Evolutionary conservation across 2,888 invertebrate species (phyloP).

Genomic region (Tenodera sinensis): DNA sequence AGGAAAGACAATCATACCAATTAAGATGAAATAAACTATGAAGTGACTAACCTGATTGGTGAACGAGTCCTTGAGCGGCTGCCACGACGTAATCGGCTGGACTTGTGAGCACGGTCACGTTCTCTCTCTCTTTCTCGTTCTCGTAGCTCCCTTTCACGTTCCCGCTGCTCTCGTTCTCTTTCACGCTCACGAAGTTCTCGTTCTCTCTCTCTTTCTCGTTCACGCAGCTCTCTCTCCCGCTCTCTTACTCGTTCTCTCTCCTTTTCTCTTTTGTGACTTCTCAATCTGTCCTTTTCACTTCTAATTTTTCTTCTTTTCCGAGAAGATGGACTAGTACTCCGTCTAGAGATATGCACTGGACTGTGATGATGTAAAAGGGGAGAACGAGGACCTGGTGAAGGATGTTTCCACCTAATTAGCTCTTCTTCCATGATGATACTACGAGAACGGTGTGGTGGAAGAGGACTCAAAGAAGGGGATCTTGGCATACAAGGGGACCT

Average conservation of each 20-base stretch:
- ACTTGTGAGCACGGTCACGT: not conserved
- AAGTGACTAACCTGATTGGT: not conserved
- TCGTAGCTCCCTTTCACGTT: not conserved
- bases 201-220: constrained; percentile 5
- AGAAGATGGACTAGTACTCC: constrained; percentile 37
- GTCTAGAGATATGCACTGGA: constrained; percentile 32
- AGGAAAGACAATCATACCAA: too few species aligned
- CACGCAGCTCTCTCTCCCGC: not conserved
- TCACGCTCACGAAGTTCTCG: not conserved
- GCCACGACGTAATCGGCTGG: constrained; percentile 5
- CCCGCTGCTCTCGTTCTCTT: not conserved
- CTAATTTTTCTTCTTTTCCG: constrained; percentile 32
- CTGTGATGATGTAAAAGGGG: constrained; percentile 4
- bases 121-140: constrained; percentile 1
- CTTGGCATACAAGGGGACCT: constrained; percentile 2
- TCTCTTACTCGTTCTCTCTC: constrained; percentile 20
- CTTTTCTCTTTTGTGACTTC: constrained; percentile 21
- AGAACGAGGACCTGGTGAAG: constrained; percentile 11
- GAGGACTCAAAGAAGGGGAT: not conserved
- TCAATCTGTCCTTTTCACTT: constrained; percentile 19
- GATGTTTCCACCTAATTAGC: constrained; percentile 7
- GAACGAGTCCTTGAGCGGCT: constrained; percentile 12
- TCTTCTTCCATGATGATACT: constrained; percentile 7
- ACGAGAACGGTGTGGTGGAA: not conserved
- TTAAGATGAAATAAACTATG: too few species aligned